These are phyloP conservation scores for Nasonovia ribisnigri DNA, from an alignment of 2,888 invertebrate genomes.

Conservation along the genomic window DNA sequence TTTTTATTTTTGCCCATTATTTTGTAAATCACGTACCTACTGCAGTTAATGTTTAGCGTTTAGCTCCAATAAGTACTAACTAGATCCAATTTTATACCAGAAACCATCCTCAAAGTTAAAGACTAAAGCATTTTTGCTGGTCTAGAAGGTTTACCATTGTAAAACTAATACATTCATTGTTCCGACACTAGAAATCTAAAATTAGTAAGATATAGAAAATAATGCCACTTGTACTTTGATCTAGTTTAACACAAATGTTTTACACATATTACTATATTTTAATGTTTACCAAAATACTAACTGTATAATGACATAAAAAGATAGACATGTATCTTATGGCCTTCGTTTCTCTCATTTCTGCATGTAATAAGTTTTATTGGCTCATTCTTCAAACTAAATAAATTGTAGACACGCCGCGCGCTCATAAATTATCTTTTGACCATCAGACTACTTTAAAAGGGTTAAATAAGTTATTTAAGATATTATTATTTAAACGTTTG, in stretches of 20 bases:
- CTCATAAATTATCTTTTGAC: slow-evolving; percentile 7
- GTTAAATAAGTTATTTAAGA: not conserved
- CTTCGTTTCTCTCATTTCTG: slow-evolving; percentile 44
- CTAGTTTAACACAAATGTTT: not conserved
- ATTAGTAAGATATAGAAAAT: not conserved
- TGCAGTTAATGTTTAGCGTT: not conserved
- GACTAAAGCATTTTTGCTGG: not conserved
- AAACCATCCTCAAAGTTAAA: not conserved
- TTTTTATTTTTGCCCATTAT: not conserved
- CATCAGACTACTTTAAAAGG: slow-evolving; percentile 21
- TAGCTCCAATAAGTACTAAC: not conserved
- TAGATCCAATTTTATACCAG: not conserved
- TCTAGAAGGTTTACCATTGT: not conserved
- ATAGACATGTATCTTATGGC: slow-evolving; percentile 23
- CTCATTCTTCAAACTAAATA: slow-evolving; percentile 28
- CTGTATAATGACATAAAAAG: not conserved
- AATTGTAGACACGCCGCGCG: not conserved
- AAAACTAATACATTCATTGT: not conserved
- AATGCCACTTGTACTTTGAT: not conserved
- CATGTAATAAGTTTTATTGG: slow-evolving; percentile 45
- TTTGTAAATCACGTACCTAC: not conserved
- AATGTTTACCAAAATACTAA: not conserved
- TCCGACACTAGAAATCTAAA: not conserved
- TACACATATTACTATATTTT: not conserved
- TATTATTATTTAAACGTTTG: slow-evolving; percentile 1